These are phyloP conservation scores for Rhea pennata DNA, from an alignment of 2,113 vertebrate genomes.

Conservation along the genomic window DNA sequence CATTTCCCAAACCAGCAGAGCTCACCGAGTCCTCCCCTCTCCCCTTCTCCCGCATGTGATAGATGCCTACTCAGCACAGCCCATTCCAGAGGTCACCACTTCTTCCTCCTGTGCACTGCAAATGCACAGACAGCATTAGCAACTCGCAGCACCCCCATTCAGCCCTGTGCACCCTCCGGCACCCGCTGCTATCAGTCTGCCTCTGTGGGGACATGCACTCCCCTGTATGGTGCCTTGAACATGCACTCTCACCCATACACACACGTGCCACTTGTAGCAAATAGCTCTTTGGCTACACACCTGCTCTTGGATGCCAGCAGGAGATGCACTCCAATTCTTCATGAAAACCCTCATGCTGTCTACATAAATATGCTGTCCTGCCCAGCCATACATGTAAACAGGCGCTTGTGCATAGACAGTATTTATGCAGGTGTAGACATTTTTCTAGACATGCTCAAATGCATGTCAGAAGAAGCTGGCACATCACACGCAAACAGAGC, in stretches of 20 bases:
- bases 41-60: not conserved
- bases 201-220: accelerated
- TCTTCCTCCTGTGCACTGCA: not conserved
- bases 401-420: not conserved
- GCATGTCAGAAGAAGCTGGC: accelerated
- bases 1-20: slow-evolving; percentile 54
- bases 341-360: not conserved
- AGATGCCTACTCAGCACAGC: slow-evolving; percentile 68
- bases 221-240: not conserved
- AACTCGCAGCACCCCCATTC: accelerated
- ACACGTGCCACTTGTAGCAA: not conserved
- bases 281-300: not conserved
- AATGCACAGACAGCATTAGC: not conserved
- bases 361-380: not conserved
- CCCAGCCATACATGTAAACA: not conserved
- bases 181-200: accelerated
- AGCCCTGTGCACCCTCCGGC: not conserved
- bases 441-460: not conserved
- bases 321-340: not conserved
- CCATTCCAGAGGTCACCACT: slow-evolving; percentile 56
- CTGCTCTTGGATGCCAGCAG: not conserved
- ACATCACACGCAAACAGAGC: not conserved
- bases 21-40: not conserved
- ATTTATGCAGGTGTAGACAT: not conserved
- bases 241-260: not conserved